phyloP scores from a whole-genome alignment of 2,113 vertebrate genomes.

The Crotalus viridis region DNA sequence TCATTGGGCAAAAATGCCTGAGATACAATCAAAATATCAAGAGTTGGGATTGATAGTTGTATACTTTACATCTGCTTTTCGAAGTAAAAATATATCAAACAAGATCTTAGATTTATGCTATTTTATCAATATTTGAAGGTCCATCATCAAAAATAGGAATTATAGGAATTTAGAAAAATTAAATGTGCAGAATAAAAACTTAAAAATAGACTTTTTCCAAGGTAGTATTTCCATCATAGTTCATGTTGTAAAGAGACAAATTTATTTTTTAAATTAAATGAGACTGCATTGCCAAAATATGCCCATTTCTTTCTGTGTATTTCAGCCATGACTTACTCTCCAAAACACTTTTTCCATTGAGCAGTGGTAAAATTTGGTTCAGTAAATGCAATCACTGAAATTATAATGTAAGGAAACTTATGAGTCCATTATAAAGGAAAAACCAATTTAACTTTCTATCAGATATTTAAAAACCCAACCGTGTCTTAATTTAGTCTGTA shows the following conservation, averaged over 20 bases:
- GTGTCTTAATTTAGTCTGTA: background rate
- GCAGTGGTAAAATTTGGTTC: background rate
- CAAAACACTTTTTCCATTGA: background rate
- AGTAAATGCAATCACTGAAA: slow-evolving; percentile 10
- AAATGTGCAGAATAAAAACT: background rate
- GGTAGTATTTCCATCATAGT: background rate
- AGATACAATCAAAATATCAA: background rate
- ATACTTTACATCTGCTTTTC: rapidly evolving
- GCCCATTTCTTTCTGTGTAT: background rate
- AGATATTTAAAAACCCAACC: background rate
- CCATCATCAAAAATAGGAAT: rapidly evolving
- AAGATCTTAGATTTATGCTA: background rate
- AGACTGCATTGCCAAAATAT: background rate
- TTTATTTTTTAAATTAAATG: background rate
- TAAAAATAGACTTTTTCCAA: background rate
- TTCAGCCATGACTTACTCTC: background rate
- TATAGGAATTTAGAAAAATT: background rate
- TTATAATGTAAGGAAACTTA: background rate
- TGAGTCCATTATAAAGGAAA: background rate
- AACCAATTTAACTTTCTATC: background rate
- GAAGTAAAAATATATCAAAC: background rate
- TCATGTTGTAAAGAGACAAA: background rate
- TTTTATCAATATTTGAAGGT: background rate
- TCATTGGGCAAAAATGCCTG: background rate
- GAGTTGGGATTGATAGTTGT: background rate